These are phyloP conservation scores for Menidia beryllina DNA, from an alignment of 2,113 vertebrate species.

Conservation along the genomic window DNA sequence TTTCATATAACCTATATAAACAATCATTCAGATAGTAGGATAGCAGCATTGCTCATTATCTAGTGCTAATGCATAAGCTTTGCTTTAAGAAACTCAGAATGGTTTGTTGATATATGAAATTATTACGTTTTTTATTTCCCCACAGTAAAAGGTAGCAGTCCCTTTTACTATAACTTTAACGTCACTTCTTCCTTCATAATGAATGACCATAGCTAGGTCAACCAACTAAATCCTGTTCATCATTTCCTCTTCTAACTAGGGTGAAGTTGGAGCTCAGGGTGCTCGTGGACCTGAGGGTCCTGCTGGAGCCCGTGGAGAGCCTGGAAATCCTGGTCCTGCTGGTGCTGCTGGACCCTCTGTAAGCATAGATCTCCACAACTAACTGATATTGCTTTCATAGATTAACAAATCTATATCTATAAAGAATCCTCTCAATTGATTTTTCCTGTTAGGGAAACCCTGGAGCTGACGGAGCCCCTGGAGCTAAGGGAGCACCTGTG, in stretches of 20 bases:
- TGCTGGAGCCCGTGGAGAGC: conserved; percentile 92
- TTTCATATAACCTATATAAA: neutral
- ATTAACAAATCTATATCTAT: too few species aligned
- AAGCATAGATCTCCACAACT: conserved; percentile 67
- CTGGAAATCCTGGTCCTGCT: conserved; percentile 93
- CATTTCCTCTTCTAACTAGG: conserved; percentile 78
- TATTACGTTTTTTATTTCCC: too few species aligned
- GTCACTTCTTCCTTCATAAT: too few species aligned
- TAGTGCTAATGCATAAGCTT: neutral
- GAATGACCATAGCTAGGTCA: neutral
- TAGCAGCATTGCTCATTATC: neutral
- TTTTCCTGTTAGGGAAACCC: conserved; percentile 87
- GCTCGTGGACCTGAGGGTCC: conserved; percentile 92
- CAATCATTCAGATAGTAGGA: neutral
- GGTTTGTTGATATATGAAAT: neutral
- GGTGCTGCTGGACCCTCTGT: conserved; percentile 92
- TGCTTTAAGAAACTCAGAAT: neutral
- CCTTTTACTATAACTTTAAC: too few species aligned
- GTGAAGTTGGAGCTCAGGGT: conserved; percentile 93
- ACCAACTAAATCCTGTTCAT: conserved; percentile 2
- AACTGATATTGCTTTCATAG: neutral
- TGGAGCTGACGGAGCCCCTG: conserved; percentile 92
- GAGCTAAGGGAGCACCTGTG: conserved; percentile 92
- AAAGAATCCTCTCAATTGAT: conserved; percentile 7
- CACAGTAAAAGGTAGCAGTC: too few species aligned